Evolutionary conservation across 2,113 vertebrate genomes (phyloP).

Genomic region (Chionodraco myersi): DNA sequence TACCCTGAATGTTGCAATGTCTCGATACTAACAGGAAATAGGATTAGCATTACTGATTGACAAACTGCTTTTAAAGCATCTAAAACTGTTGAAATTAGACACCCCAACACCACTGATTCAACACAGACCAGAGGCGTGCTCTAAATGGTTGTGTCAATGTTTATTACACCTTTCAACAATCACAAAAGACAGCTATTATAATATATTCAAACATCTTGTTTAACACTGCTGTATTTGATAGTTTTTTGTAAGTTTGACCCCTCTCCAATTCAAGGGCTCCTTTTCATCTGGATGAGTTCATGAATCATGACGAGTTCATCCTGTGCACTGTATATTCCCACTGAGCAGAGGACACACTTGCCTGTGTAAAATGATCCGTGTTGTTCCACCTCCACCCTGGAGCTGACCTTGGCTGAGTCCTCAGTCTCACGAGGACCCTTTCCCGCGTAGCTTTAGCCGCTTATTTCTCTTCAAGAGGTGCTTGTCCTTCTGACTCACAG

Average conservation of each 20-base stretch:
- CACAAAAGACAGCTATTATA: background rate
- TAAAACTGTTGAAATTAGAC: no score
- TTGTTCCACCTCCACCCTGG: constrained; percentile 15
- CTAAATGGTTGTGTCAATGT: background rate
- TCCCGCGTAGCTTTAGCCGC: background rate
- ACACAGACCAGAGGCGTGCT: background rate
- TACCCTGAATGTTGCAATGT: no score
- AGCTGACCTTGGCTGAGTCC: constrained; percentile 48
- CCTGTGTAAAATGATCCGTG: constrained; percentile 49
- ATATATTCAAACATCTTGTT: background rate
- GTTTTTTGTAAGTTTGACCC: background rate
- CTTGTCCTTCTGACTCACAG: background rate
- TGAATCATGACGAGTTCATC: background rate
- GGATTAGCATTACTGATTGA: background rate
- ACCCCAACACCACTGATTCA: background rate
- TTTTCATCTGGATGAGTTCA: constrained; percentile 12
- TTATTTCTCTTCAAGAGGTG: constrained; percentile 10
- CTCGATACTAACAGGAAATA: background rate
- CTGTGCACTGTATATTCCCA: constrained; percentile 26
- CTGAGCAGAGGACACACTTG: constrained; percentile 46
- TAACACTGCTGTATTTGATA: background rate
- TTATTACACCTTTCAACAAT: background rate
- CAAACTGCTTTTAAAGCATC: background rate
- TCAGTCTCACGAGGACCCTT: background rate
- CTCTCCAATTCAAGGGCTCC: constrained; percentile 2